Base-by-base conservation (phyloP, 2,113 vertebrate genomes). In the Rhombomys opimus region DNA sequence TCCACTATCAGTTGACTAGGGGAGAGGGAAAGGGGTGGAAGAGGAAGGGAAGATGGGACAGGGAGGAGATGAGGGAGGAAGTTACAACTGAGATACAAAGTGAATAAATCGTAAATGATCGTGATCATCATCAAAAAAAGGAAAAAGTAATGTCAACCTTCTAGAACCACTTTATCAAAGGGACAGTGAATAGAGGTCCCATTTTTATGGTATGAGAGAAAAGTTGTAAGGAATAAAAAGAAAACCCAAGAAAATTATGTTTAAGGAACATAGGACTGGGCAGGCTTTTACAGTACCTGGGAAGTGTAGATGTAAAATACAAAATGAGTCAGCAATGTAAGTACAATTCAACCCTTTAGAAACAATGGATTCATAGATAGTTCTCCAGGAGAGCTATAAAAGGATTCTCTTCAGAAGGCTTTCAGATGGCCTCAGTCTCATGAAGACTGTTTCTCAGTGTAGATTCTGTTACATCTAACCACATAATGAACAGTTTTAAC, bases 401-500 rank as follows among this genome's bases (percentile, higher is more conserved):
- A 93, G 23, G 76, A 50, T 73, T 87, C 85, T 32, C 57, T 87
- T 41, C 63, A 76, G 77, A 70, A 57, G 23, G 54, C 35, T 84
- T 35, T 84, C 41, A 89, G 76, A 89, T 23, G 1, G n/a, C 91
- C 38, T 38, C 92, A 46, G 35, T 87, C 84, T 5, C 46, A 68
- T 54, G 4, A 91, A 78, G n/a, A 65, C n/a, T n/a, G 23, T 59
- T 38, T 27, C 57, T 8, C 65, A 72, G 32, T 92, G 52, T 52
- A 93, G 52, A 2, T 65, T 70, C 14, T 41, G 15, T n/a, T 87
- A 80, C 20, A 93, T 25, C 1, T 73, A 96, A 63, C 91, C 84
- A 81, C 80, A 90, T 94, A 95, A 92, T 20, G 30, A 59, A 57
- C 46, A 25, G 57, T 92, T 81, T 90, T 20, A 25, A 41, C 32